Conservation (phyloP, 2,113 vertebrate genomes). For the Xiphophorus hellerii region DNA sequence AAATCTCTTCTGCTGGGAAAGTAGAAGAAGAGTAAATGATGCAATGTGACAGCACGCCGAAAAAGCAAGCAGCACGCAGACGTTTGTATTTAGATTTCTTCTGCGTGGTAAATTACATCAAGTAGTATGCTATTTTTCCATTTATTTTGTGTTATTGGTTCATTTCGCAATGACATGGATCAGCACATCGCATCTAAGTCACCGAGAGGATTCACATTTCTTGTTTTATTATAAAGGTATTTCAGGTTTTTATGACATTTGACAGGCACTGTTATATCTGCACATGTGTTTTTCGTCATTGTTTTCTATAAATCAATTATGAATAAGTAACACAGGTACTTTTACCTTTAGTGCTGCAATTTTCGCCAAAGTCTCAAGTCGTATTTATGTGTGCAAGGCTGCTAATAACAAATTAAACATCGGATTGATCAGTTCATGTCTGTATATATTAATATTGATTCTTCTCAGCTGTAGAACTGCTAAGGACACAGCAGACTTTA, state of each 20-base stretch:
- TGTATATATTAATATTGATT: no score
- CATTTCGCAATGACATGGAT: background rate
- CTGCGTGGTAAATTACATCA: constrained; percentile 5
- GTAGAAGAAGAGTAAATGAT: constrained; percentile 2
- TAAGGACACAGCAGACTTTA: no score
- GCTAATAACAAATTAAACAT: no score
- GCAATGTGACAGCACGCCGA: constrained; percentile 10
- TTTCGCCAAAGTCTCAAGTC: no score
- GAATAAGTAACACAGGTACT: no score
- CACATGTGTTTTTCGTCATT: no score
- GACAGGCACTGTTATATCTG: background rate
- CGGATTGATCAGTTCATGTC: no score
- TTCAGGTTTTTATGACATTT: constrained; percentile 18
- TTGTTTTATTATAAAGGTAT: background rate
- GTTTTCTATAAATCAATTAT: no score
- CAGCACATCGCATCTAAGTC: background rate
- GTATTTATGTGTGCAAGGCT: no score
- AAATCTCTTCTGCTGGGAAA: constrained; percentile 35
- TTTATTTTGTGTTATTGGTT: constrained; percentile 2
- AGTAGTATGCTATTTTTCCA: background rate
- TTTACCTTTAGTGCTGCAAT: no score
- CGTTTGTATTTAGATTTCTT: background rate
- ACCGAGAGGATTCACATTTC: background rate
- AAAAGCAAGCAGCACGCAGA: constrained; percentile 1
- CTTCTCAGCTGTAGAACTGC: no score